Evolutionary conservation across 2,797 vertebrate species (phyloP), one percentile per base, ranked within the genome.

Genomic region (Bufotes viridis): DNA sequence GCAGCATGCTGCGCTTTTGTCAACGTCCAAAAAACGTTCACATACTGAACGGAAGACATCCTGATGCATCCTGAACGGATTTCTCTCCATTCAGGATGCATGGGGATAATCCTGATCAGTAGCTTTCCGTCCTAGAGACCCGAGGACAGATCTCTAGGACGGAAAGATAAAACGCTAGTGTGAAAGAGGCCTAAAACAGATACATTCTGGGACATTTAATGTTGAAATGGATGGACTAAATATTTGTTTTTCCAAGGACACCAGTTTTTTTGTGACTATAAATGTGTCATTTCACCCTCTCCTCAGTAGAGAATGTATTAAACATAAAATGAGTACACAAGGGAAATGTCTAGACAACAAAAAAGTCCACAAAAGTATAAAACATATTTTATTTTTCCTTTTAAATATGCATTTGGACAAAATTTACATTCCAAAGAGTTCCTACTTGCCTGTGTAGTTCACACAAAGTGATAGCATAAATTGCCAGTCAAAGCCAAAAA

Each of bases 381-480:
- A 74, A 20, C 49, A 42, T 49, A 74, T 49, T 49, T 5, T 74
- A 12, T 51, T 49, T 74, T 49, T 49, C 18, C 67, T 74, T 34
- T 49, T 8, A 72, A 10, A 42, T 49, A 20, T 75, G 74, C 49
- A 53, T 76, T 53, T 76, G 22, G 74, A 51, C 49, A 76, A n/a
- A n/a, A 76, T 76, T 76, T 76, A 12, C 74, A 76, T 76, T 76
- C 74, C 49, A 76, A 76, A 76, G 74, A 22, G 74, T 51, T 51
- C 18, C 34, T 7, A 20, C 20, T n/a, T 22, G 18, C 49, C 9
- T 51, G 42, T 72, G 42, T n/a, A 53, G 42, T 53, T 76, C 74
- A 76, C 69, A 72, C 20, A 13, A 51, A 74, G 18, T 22, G 72
- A 42, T 42, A 51, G 42, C 72, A 22, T 53, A 76, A 76, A n/a